Evolutionary conservation across 2,113 vertebrate genomes (phyloP).

Genomic region (Saccopteryx bilineata): DNA sequence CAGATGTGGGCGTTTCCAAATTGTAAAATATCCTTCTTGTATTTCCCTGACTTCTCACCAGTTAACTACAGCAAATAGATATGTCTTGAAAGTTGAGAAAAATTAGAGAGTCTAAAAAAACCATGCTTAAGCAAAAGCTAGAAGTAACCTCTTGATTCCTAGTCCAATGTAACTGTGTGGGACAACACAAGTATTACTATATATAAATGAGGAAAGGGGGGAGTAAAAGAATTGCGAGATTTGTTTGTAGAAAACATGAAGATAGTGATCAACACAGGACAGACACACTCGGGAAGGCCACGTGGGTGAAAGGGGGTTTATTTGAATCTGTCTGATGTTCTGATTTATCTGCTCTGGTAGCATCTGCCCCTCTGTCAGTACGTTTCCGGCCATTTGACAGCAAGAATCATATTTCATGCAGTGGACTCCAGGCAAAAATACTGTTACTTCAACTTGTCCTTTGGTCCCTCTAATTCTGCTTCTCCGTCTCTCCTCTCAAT

Average conservation of each 20-base stretch:
- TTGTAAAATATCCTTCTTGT: background rate
- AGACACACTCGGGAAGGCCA: background rate
- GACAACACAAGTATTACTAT: background rate
- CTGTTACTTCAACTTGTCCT: background rate
- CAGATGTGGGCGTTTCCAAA: background rate
- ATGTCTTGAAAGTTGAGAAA: background rate
- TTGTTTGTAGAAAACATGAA: background rate
- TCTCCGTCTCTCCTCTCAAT: background rate
- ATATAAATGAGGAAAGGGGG: background rate
- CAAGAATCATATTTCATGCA: background rate
- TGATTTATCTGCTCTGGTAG: background rate
- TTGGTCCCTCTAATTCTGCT: constrained; percentile 4
- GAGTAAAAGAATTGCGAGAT: background rate
- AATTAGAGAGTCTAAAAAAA: background rate
- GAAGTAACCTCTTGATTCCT: background rate
- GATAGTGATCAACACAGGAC: background rate
- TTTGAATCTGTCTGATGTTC: background rate
- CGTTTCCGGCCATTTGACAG: background rate
- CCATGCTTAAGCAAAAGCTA: background rate
- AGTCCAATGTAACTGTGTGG: background rate
- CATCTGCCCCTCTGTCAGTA: background rate
- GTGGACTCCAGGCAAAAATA: background rate
- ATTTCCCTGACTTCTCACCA: background rate
- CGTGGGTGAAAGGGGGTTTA: background rate
- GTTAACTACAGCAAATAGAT: background rate